phyloP scores from a whole-genome alignment of 2,888 invertebrate genomes.

The Polydrusus cervinus region DNA sequence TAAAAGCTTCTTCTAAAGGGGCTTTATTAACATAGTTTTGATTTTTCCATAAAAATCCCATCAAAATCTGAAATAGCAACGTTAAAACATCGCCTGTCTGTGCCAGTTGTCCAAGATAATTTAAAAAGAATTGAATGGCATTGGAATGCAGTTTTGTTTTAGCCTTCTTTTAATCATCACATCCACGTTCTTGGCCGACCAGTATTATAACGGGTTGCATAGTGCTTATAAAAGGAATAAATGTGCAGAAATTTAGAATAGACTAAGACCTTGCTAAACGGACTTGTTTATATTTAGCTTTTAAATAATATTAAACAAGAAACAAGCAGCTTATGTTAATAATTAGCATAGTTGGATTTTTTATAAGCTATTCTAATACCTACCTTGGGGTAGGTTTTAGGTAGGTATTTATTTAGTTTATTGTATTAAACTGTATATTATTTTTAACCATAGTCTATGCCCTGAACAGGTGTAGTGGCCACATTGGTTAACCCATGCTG shows the following conservation, averaged over 20 bases:
- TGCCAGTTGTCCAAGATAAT: slow-evolving; percentile 54
- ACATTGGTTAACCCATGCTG: no score
- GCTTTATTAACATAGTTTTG: not conserved
- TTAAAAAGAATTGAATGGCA: slow-evolving; percentile 48
- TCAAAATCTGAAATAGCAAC: not conserved
- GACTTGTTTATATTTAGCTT: slow-evolving; percentile 23
- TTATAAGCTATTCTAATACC: not conserved
- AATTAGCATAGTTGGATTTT: not conserved
- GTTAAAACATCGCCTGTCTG: slow-evolving; percentile 2
- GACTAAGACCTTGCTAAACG: slow-evolving; percentile 32
- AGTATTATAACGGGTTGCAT: slow-evolving; percentile 47
- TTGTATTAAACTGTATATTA: no score
- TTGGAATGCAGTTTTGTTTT: slow-evolving; percentile 61
- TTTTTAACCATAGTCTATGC: no score
- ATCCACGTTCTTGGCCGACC: slow-evolving; percentile 49
- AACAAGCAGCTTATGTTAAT: slow-evolving; percentile 11
- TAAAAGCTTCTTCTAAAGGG: not conserved
- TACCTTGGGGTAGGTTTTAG: not conserved
- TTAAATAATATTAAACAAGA: slow-evolving; percentile 16
- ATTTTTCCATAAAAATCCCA: not conserved
- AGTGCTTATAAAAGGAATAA: slow-evolving; percentile 28
- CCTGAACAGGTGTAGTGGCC: no score
- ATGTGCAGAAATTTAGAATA: slow-evolving; percentile 22
- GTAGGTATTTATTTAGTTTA: not conserved
- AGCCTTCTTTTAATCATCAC: slow-evolving; percentile 52